Evolutionary conservation across 2,888 invertebrate species (phyloP), one percentile per base, ranked within the genome.

Genomic region (Ophonus ardosiacus): DNA sequence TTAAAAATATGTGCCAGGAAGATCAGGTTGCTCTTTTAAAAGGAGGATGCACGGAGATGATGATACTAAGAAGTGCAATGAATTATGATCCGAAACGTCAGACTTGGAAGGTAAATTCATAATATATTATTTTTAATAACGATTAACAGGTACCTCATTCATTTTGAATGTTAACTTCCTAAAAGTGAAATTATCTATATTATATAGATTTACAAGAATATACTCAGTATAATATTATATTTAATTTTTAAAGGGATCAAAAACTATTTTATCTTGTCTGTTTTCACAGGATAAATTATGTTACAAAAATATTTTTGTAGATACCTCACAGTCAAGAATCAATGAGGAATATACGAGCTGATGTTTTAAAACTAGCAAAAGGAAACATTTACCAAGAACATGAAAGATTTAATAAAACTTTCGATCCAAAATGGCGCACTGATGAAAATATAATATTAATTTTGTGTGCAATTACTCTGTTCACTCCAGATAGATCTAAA

Each of bases 21-120:
- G 98, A 99, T 91, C 98, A 99, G 92, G 95, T 97, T 86, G 94
- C 94, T 5, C 92, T 98, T 10, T 91, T 98, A 7, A 98, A 98
- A 90, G 98, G 98, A 0, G 98, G 98, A 0, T 98, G 98, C 89
- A 98, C 98, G 74, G 99, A 99, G 92, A 96, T 99, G 95, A 96
- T 99, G 95, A 96, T 99, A 85, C 93, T 99, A 80, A 93, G 98
- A 13, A 98, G 98, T 87, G 97, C 97, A 0, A 96, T 97, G 93
- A 97, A 96, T 71, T 99, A 98, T 89, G 98, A 98, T 90, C 95
- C 95, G 0, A 97, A 96, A 87, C 94, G 96, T 87, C 96, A 97
- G 89, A 96, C 96, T 78, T 99, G 99, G 99, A 96, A 96, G 93
- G 97, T 97, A 89, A 78, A n/a, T 31, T 31, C 5, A 31, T 31